Conservation (phyloP, 2,113 vertebrate species). For the Plectropomus leopardus region DNA sequence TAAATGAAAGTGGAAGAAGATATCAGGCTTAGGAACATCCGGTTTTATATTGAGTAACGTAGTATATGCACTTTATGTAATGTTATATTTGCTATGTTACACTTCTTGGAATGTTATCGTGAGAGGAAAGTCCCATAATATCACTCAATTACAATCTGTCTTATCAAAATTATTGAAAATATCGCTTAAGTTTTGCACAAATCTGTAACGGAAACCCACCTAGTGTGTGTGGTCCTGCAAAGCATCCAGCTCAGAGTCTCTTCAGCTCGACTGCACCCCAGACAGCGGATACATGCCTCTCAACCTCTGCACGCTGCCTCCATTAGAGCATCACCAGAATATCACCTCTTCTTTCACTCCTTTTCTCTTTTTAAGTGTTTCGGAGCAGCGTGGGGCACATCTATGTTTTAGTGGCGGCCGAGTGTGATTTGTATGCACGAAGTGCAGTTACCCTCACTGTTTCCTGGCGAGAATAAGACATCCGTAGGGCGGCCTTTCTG, state of each 20-base stretch:
- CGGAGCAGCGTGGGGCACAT: constrained; percentile 52
- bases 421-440: constrained; percentile 78
- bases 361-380: constrained; percentile 63
- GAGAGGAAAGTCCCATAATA: too few species aligned
- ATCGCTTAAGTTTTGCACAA: too few species aligned
- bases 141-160: too few species aligned
- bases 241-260: constrained; percentile 11
- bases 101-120: too few species aligned
- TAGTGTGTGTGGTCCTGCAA: constrained; percentile 11
- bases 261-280: constrained; percentile 62
- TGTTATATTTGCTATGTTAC: too few species aligned
- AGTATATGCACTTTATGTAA: too few species aligned
- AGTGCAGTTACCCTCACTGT: constrained; percentile 67
- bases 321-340: constrained; percentile 72
- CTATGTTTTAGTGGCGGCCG: constrained; percentile 71
- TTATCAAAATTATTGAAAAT: too few species aligned
- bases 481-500: constrained; percentile 76
- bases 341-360: constrained; percentile 52
- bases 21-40: too few species aligned
- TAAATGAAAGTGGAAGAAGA: too few species aligned
- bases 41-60: too few species aligned
- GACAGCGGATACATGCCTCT: constrained; percentile 45
- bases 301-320: constrained; percentile 61
- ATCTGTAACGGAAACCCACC: too few species aligned
- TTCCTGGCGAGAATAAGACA: constrained; percentile 81